A percentile compares a stretch with the other conserved stretches of the same genome.
These are phyloP conservation scores for Apamea sordens DNA, from an alignment of 2,888 invertebrate species.

Conservation along the genomic window DNA sequence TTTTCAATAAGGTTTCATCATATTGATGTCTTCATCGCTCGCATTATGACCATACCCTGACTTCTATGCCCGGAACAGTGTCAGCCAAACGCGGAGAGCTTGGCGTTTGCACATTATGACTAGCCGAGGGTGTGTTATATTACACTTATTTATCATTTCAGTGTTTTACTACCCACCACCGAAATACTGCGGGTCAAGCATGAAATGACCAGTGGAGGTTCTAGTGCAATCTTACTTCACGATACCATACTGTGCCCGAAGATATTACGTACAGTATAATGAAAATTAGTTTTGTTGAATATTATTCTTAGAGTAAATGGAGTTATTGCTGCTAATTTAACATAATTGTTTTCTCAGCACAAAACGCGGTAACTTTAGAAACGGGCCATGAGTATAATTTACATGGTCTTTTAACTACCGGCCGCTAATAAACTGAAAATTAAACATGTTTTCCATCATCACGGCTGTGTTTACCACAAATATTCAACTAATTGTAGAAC, in stretches of 20 bases:
- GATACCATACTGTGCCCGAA: slow-evolving; percentile 6
- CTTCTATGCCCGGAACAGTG: slow-evolving; percentile 82
- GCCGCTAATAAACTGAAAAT: slow-evolving; percentile 52
- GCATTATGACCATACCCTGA: slow-evolving; percentile 66
- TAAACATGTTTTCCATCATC: slow-evolving; percentile 44
- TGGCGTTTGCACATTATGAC: slow-evolving; percentile 89
- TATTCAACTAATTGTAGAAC: slow-evolving; percentile 22
- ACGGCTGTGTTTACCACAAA: slow-evolving; percentile 23
- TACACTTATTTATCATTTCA: slow-evolving; percentile 77
- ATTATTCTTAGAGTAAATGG: slow-evolving; percentile 45
- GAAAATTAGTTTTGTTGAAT: slow-evolving; percentile 41
- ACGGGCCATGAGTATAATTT: slow-evolving; percentile 50
- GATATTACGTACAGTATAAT: slow-evolving; percentile 18
- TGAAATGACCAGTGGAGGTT: slow-evolving; percentile 45
- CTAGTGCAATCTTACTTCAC: slow-evolving; percentile 28
- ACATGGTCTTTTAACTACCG: slow-evolving; percentile 48
- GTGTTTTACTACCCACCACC: slow-evolving; percentile 59
- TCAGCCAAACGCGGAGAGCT: slow-evolving; percentile 89
- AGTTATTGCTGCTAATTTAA: slow-evolving; percentile 57
- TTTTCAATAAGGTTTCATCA: slow-evolving; percentile 3
- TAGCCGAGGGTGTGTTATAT: slow-evolving; percentile 79
- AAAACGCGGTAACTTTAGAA: slow-evolving; percentile 49
- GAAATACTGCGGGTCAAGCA: slow-evolving; percentile 59
- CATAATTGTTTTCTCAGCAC: slow-evolving; percentile 50
- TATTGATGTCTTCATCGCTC: slow-evolving; percentile 65